phyloP scores from a whole-genome alignment of 2,888 invertebrate genomes.

The Trissolcus brochymenae region DNA sequence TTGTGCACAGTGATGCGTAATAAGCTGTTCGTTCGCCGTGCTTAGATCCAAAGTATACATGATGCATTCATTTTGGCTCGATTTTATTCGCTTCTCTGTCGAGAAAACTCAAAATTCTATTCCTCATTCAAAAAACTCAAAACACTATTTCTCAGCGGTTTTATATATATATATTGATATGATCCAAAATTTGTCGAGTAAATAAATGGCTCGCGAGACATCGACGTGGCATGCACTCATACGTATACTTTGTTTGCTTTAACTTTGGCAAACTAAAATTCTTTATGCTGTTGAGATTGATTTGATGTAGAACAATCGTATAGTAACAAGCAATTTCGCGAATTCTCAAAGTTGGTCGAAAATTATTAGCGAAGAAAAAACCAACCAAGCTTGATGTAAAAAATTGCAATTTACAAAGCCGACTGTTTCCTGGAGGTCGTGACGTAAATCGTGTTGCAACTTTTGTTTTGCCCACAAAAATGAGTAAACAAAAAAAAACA shows the following conservation, averaged over 20 bases:
- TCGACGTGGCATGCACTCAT: no score
- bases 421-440: constrained; percentile 6
- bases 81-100: constrained; percentile 29
- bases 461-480: constrained; percentile 46
- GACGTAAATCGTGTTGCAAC: constrained; percentile 37
- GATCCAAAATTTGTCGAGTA: not conserved
- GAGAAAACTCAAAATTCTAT: constrained; percentile 7
- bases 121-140: no score
- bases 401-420: constrained; percentile 4
- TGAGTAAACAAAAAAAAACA: constrained; percentile 12
- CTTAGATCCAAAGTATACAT: constrained; percentile 17
- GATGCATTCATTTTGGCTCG: constrained; percentile 34
- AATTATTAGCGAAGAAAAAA: no score
- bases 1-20: constrained; percentile 47
- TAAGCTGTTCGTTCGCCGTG: constrained; percentile 35
- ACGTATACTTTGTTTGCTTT: no score
- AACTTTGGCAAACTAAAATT: not conserved
- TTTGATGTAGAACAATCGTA: not conserved
- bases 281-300: not conserved
- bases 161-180: no score
- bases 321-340: not conserved
- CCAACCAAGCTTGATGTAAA: not conserved
- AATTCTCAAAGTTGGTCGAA: no score
- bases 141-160: no score
- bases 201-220: no score